Evolutionary conservation across 2,888 invertebrate genomes (phyloP).

Genomic region (Euspilapteryx auroguttella): DNA sequence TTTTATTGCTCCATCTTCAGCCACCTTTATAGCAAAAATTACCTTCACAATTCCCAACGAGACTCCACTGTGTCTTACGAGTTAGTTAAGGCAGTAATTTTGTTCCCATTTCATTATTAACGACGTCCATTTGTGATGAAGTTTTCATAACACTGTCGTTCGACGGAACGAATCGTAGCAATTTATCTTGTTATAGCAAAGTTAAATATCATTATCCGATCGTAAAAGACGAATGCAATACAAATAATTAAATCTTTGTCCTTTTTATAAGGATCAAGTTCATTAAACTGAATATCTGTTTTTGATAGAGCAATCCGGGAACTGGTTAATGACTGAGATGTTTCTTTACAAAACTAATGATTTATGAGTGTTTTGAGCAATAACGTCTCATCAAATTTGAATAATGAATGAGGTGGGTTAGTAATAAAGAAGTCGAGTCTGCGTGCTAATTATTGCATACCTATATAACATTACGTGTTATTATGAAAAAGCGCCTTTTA

Average conservation of each 20-base stretch:
- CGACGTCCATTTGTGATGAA: conserved; percentile 6
- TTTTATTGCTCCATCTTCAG: conserved; percentile 32
- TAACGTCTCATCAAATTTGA: conserved; percentile 59
- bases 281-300: conserved; percentile 25
- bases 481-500: too few relatives aligned
- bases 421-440: too few relatives aligned
- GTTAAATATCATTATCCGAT: conserved; percentile 29
- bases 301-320: conserved; percentile 26
- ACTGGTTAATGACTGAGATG: conserved; percentile 29
- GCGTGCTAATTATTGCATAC: too few relatives aligned
- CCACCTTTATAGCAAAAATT: conserved; percentile 25
- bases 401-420: conserved; percentile 36
- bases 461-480: too few relatives aligned
- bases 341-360: conserved; percentile 37
- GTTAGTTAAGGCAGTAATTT: conserved; percentile 11
- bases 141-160: conserved; percentile 5
- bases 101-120: conserved; percentile 17
- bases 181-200: conserved; percentile 17
- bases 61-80: too few relatives aligned
- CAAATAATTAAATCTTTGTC: conserved; percentile 11
- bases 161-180: conserved; percentile 12
- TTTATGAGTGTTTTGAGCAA: conserved; percentile 56
- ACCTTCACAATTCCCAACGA: conserved; percentile 16
- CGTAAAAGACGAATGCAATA: conserved; percentile 27
- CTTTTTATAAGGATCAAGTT: conserved; percentile 15